Percentiles rank a stretch among this genome's conserved stretches.
These are phyloP conservation scores for Machaerirhynchus nigripectus DNA, from an alignment of 2,113 vertebrate species.

Conservation along the genomic window DNA sequence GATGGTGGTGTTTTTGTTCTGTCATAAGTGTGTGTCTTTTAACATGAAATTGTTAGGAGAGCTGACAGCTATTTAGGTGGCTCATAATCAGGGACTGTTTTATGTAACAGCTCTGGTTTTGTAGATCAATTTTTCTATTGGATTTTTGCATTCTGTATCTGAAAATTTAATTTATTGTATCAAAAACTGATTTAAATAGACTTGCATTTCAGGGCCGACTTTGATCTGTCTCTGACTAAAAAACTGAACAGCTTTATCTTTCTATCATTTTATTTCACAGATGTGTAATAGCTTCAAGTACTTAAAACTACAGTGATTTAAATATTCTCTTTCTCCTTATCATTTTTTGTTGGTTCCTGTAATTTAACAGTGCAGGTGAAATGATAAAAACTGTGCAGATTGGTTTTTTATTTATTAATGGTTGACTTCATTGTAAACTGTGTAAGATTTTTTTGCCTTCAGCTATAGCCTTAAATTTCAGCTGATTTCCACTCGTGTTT, in stretches of 20 bases:
- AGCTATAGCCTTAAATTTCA: not conserved
- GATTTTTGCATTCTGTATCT: conserved; percentile 1
- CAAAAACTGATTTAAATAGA: conserved; percentile 10
- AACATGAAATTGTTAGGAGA: not conserved
- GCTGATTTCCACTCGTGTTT: not conserved
- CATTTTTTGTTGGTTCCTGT: not conserved
- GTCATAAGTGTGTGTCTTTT: not conserved
- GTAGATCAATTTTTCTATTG: not conserved
- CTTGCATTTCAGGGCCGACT: not conserved
- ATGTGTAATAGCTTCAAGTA: not conserved
- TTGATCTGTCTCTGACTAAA: not conserved
- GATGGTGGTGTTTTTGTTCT: not conserved
- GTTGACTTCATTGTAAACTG: not conserved
- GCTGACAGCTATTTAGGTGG: not conserved
- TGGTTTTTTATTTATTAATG: not conserved
- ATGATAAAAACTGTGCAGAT: not conserved
- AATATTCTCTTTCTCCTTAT: not conserved
- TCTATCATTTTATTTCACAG: not conserved
- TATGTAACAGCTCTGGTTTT: not conserved
- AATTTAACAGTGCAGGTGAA: not conserved
- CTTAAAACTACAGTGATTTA: not conserved
- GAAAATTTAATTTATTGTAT: conserved; percentile 36
- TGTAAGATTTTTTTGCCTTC: not conserved
- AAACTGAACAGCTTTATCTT: not conserved
- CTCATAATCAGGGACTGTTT: not conserved